Conservation (phyloP, 2,113 vertebrate genomes). For the Odontesthes bonariensis region DNA sequence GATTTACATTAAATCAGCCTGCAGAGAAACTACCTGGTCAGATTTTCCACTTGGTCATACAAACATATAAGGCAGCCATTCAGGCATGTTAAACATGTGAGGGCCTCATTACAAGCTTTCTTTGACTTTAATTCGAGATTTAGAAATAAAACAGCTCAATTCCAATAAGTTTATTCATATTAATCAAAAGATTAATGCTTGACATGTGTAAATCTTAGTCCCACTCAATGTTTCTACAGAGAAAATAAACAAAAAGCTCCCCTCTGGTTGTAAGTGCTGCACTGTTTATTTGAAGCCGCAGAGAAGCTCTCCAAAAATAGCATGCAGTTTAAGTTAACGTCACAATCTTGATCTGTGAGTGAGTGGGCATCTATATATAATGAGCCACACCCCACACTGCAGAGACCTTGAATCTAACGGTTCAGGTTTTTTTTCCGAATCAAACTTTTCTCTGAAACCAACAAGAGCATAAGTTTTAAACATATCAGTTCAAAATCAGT, state of each 20-base stretch:
- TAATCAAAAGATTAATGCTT: neutral
- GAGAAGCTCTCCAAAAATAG: conserved; percentile 62
- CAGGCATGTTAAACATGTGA: conserved; percentile 2
- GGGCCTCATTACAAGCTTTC: neutral
- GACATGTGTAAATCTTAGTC: neutral
- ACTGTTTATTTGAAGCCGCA: conserved; percentile 41
- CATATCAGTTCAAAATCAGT: neutral
- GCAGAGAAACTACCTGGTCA: conserved; percentile 19
- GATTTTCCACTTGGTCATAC: conserved; percentile 40
- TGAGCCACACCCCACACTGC: conserved; percentile 56
- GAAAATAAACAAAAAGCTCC: neutral
- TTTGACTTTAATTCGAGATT: neutral
- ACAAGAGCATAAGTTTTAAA: too few relatives aligned
- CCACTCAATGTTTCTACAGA: too few relatives aligned
- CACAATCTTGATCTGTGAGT: conserved; percentile 35
- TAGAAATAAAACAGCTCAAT: neutral
- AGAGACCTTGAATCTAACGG: neutral
- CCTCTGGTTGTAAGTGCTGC: neutral
- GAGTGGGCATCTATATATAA: conserved; percentile 3
- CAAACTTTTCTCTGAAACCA: neutral
- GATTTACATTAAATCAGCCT: conserved; percentile 14
- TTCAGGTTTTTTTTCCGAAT: neutral
- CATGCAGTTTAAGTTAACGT: conserved; percentile 39
- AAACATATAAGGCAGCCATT: conserved; percentile 26
- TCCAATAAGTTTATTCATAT: neutral